Percentiles rank a stretch among this genome's conserved stretches.
Conservation (phyloP, 2,888 invertebrate genomes). For the Amiota mariae region DNA sequence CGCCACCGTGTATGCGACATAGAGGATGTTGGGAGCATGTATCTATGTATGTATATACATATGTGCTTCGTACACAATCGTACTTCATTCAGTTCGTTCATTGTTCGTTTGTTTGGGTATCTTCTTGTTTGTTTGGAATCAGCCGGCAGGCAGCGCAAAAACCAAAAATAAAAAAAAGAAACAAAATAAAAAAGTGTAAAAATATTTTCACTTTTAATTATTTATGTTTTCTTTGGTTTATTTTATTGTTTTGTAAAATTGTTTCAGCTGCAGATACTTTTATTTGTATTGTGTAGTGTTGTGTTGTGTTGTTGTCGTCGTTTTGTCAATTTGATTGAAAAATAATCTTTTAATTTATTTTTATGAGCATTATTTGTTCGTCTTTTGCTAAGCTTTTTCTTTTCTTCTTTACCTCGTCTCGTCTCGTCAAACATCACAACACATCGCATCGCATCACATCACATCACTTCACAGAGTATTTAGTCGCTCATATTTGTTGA, state of each 20-base stretch:
- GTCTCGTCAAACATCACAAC: background rate
- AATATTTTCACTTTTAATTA: conserved; percentile 32
- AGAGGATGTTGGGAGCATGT: background rate
- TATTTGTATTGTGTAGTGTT: background rate
- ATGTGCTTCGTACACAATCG: too few relatives aligned
- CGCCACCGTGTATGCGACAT: background rate
- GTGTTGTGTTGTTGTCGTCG: conserved; percentile 21
- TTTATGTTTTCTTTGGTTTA: conserved; percentile 24
- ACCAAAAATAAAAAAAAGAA: background rate
- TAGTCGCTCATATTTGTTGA: conserved; percentile 3
- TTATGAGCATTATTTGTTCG: conserved; percentile 30
- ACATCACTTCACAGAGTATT: background rate
- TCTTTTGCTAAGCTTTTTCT: background rate
- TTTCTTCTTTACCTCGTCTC: conserved; percentile 21
- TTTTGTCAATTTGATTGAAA: conserved; percentile 34
- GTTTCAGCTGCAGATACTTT: conserved; percentile 27
- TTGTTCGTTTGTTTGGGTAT: background rate
- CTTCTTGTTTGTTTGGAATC: background rate
- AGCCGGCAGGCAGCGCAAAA: background rate
- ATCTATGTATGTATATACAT: background rate
- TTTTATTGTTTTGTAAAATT: conserved; percentile 30
- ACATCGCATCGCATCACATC: background rate
- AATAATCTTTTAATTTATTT: conserved; percentile 53
- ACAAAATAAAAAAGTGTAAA: conserved; percentile 5
- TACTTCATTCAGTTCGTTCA: too few relatives aligned